Evolutionary conservation across 2,113 vertebrate species (phyloP).

Genomic region (Proterorhinus semilunaris): DNA sequence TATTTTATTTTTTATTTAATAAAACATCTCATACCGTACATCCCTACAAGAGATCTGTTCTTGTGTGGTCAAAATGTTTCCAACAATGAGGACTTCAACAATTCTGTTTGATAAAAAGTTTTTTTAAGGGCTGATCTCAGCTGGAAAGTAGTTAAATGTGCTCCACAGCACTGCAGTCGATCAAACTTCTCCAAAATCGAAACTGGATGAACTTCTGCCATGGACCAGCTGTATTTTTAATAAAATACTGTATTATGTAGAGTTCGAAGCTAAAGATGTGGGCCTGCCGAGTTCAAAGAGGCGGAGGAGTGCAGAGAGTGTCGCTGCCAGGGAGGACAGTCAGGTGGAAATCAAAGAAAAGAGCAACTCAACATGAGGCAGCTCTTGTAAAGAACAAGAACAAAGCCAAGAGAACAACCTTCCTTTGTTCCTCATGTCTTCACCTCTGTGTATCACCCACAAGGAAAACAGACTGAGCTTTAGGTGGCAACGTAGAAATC

Average conservation of each 20-base stretch:
- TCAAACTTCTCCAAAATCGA: not conserved
- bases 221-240: not conserved
- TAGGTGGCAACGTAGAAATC: constrained; percentile 6
- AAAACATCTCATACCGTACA: no score
- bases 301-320: not conserved
- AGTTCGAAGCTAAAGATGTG: not conserved
- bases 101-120: constrained; percentile 31
- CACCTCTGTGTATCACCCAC: not conserved
- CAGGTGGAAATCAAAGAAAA: constrained; percentile 13
- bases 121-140: constrained; percentile 21
- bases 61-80: constrained; percentile 9
- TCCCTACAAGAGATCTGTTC: not conserved
- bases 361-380: constrained; percentile 5
- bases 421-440: constrained; percentile 37
- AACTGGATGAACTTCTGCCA: not conserved
- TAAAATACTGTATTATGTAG: not conserved
- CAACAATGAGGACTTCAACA: not conserved
- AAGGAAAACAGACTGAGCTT: not conserved
- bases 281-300: constrained; percentile 7
- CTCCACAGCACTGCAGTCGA: not conserved
- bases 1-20: no score
- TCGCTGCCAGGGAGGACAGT: not conserved
- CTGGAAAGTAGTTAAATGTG: constrained; percentile 23
- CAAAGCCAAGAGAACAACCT: constrained; percentile 29
- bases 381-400: constrained; percentile 1